Conservation (phyloP, 1,140 invertebrate species). For the Eueides isabella region DNA sequence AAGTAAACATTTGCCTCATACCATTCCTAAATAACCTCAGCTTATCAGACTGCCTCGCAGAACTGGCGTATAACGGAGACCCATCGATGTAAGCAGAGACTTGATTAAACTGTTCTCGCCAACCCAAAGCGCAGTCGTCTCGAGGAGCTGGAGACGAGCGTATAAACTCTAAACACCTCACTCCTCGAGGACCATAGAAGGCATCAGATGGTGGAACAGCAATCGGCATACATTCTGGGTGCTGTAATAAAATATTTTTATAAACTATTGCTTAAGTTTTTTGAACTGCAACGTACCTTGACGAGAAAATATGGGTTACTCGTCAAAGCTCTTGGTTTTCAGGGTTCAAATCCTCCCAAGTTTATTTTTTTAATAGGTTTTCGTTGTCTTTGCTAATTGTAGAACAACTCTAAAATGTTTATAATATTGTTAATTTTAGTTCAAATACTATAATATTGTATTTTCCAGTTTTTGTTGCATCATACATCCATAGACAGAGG, state of each 20-base stretch:
- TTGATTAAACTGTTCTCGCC: constrained; percentile 89
- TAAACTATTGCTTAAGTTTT: too few relatives aligned
- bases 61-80: constrained; percentile 95
- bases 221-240: constrained; percentile 93
- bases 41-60: constrained; percentile 88
- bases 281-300: too few relatives aligned
- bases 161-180: constrained; percentile 90
- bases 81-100: constrained; percentile 95
- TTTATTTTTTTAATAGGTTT: too few relatives aligned
- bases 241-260: constrained; percentile 72
- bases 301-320: too few relatives aligned
- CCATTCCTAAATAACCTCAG: constrained; percentile 88
- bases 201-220: constrained; percentile 87
- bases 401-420: too few relatives aligned
- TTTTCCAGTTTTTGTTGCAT: too few relatives aligned
- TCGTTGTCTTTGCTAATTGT: too few relatives aligned
- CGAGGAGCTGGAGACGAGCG: constrained; percentile 87
- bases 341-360: too few relatives aligned
- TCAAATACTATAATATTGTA: too few relatives aligned
- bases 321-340: too few relatives aligned
- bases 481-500: too few relatives aligned
- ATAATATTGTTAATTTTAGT: too few relatives aligned
- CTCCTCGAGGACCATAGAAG: constrained; percentile 86
- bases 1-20: constrained; percentile 40
- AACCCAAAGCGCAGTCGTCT: constrained; percentile 87